Base-by-base conservation (phyloP, 2,797 vertebrate species). In the Clarias laeviceps region DNA sequence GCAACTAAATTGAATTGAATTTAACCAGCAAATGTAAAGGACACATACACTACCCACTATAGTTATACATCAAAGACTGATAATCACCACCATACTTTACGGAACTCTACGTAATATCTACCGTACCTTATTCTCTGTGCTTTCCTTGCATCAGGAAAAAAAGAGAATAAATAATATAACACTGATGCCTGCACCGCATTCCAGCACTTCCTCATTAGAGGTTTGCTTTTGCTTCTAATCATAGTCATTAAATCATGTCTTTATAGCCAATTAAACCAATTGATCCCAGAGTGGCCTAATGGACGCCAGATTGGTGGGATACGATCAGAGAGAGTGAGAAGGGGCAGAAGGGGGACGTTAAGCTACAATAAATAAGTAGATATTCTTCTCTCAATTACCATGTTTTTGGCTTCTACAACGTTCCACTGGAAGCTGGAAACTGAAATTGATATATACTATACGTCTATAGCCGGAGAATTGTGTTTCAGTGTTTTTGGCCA, bases 171-270 rank as follows among this genome's bases (percentile, higher is more conserved):
- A 18, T 29, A 17, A 56, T 18, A 1, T 34, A 77, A 45, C 37
- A 45, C 22, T 4, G 9, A 0, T 15, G 69, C 1, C 11, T 40
- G 18, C 76, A 66, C 62, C 80, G 34, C 37, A 24, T 65, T 64
- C 82, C 62, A 2, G 62, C 4, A 64, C 56, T 32, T 80, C 5
- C 11, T 40, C 27, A 17, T 84, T 82, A 64, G 69, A 80, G 45
- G 57, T 80, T 73, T 70, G 24, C 24, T 5, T 73, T 50, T 24
- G 74, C 61, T 84, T 88, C 69, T 86, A 78, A 88, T 87, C 77
- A 20, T 57, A 34, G 80, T 82, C 84, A 89, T 87, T 84, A 88
- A 89, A 91, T 85, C 77, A 81, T 72, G 79, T 79, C 85, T 88
- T 85, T 83, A 87, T 29, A 37, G 68, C 27, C 82, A 80, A 88